Percentiles rank a stretch among this genome's conserved stretches.
Conservation (phyloP, 2,888 invertebrate genomes). For the Eucriotettix oculatus region DNA sequence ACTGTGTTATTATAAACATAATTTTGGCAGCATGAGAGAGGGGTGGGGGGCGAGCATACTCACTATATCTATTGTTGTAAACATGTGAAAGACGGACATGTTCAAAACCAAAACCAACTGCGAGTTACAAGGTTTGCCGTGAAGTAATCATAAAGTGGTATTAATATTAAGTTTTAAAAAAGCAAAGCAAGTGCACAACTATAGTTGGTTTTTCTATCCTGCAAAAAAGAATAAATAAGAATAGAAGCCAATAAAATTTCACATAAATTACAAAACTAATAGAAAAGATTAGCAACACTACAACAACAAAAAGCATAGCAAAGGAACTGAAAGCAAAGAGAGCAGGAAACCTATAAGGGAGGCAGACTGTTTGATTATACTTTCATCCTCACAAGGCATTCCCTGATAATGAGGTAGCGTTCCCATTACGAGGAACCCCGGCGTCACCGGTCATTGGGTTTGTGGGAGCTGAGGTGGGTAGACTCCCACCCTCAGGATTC, state of each 20-base stretch:
- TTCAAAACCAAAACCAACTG: no score
- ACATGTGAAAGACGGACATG: no score
- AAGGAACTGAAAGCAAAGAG: not conserved
- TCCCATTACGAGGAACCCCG: constrained; percentile 12
- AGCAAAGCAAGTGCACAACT: no score
- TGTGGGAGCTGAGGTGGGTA: constrained; percentile 32
- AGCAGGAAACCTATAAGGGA: constrained; percentile 1
- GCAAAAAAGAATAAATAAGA: not conserved
- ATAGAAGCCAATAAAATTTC: not conserved
- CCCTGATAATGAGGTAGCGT: constrained; percentile 36
- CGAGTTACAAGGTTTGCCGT: no score
- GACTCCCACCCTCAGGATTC: constrained; percentile 57
- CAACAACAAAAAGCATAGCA: not conserved
- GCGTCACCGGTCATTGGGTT: constrained; percentile 21
- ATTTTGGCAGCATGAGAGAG: no score
- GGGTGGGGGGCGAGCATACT: no score
- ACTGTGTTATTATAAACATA: no score
- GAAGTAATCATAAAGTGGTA: no score
- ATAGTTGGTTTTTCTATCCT: no score
- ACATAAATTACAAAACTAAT: not conserved
- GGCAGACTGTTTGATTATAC: constrained; percentile 36
- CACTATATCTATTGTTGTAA: no score
- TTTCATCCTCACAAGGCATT: constrained; percentile 69
- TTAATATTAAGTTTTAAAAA: no score
- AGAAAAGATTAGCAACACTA: not conserved